Evolutionary conservation across 1,140 invertebrate genomes (phyloP), one percentile per base, ranked within the genome.

Genomic region (Macrobrachium nipponense): DNA sequence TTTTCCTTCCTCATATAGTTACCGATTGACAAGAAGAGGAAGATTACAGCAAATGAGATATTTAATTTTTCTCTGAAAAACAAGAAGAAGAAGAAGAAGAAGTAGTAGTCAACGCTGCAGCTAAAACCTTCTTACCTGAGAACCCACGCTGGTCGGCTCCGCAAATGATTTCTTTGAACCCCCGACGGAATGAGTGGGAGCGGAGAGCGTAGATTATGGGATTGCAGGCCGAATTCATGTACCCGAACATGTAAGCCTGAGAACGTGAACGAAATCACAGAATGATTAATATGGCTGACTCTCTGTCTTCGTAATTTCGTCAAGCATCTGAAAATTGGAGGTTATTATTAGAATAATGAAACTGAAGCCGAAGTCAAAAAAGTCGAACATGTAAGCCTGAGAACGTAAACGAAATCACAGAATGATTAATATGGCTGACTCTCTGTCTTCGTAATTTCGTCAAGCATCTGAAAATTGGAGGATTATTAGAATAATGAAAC

Each of bases 141-240:
- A 75, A 15, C 5, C 27, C 59, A 8, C 66, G 18, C 4, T 58
- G n/a, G 6, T 72, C 79, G 12, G 7, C 51, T 17, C 89, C 90
- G 80, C 91, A 92, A 18, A 92, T 87, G 11, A 93, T 92, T 84
- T 92, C 91, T 64, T 91, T 91, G 89, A 92, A 93, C 11, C 92
- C 92, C 80, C 92, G 90, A 27, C 92, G 84, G 88, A 93, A 93
- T 0, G 92, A 91, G 6, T 90, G 91, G 86, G 92, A 92, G 44
- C 92, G 87, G 81, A 92, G 91, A 0, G 91, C 92, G 80, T 92
- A 93, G 82, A 93, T 92, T 23, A 93, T 91, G 2, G 92, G 92
- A 80, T 93, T 93, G 87, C 91, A 92, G 17, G 91, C 92, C 62
- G 91, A 92, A 88, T 92, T 93, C 88, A 92, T 86, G 87, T 92